These are phyloP conservation scores for Drosophila yakuba DNA, from an alignment of 1,140 invertebrate species.

Conservation along the genomic window DNA sequence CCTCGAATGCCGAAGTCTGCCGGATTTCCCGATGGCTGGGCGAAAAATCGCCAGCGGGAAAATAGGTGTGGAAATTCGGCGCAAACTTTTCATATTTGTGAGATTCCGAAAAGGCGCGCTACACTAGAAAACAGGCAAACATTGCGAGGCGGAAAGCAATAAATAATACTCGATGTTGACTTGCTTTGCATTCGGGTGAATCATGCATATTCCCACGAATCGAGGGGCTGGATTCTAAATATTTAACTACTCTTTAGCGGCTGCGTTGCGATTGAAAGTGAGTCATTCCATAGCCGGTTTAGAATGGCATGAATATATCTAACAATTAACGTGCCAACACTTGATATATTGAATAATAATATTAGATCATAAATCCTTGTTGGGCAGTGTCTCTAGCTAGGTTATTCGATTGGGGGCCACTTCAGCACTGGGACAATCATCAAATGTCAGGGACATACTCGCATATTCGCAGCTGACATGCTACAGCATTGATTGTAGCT, in stretches of 20 bases:
- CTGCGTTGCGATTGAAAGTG: not conserved
- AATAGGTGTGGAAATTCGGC: slow-evolving; percentile 33
- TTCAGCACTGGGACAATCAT: slow-evolving; percentile 30
- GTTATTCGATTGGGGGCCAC: slow-evolving; percentile 13
- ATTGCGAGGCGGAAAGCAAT: slow-evolving; percentile 3
- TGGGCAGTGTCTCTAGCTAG: slow-evolving; percentile 1
- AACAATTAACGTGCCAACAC: too few species aligned
- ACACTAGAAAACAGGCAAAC: slow-evolving; percentile 21
- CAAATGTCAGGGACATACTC: slow-evolving; percentile 48
- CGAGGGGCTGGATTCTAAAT: slow-evolving; percentile 6
- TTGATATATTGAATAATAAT: too few species aligned
- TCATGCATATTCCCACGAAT: slow-evolving; percentile 8
- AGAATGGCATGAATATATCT: too few species aligned
- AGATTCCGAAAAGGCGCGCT: slow-evolving; percentile 3
- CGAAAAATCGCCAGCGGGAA: slow-evolving; percentile 40
- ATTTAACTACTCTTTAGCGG: slow-evolving; percentile 2
- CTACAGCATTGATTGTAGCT: slow-evolving; percentile 41
- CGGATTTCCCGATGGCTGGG: slow-evolving; percentile 27
- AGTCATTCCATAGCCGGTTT: slow-evolving; percentile 5
- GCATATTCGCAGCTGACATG: slow-evolving; percentile 16
- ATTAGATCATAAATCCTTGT: too few species aligned
- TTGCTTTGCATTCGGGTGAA: slow-evolving; percentile 29
- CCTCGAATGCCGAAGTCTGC: slow-evolving; percentile 13
- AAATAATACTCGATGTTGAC: slow-evolving; percentile 8
- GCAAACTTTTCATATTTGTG: slow-evolving; percentile 2